A percentile compares a stretch with the other conserved stretches of the same genome.
Conservation (phyloP, 2,888 invertebrate genomes). For the Metellina segmentata region DNA sequence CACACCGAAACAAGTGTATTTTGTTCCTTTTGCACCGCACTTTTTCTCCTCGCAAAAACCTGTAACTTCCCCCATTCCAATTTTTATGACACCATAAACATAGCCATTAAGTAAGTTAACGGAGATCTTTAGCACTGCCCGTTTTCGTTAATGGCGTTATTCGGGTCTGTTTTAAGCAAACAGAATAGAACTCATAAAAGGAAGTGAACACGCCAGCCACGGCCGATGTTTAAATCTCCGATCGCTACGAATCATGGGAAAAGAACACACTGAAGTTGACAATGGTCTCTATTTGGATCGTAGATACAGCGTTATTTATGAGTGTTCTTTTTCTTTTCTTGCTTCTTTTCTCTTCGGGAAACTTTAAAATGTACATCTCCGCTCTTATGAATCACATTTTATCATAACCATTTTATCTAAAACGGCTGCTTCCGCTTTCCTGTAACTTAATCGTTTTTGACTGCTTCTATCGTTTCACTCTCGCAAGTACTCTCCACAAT, state of each 20-base stretch:
- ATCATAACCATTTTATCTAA: constrained; percentile 20
- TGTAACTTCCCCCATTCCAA: constrained; percentile 54
- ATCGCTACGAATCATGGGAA: constrained; percentile 23
- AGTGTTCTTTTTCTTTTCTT: constrained; percentile 37
- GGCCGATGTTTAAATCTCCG: constrained; percentile 24
- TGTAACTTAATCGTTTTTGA: constrained; percentile 32
- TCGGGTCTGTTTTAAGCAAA: constrained; percentile 53
- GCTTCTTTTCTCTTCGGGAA: constrained; percentile 26
- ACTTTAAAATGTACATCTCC: constrained; percentile 43
- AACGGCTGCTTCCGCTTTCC: constrained; percentile 42
- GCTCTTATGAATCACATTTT: constrained; percentile 55
- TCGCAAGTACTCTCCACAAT: background rate
- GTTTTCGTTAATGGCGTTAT: constrained; percentile 65
- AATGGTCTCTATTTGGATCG: constrained; percentile 50
- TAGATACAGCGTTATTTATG: constrained; percentile 70
- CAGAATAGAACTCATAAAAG: constrained; percentile 63
- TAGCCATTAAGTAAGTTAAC: constrained; percentile 70
- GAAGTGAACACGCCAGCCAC: constrained; percentile 1
- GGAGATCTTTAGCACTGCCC: constrained; percentile 63
- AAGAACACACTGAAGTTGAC: constrained; percentile 31
- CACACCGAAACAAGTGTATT: background rate
- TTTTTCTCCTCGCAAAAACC: constrained; percentile 14
- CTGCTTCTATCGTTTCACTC: background rate
- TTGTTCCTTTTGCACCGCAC: background rate
- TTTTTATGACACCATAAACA: constrained; percentile 72